Evolutionary conservation across 2,113 vertebrate species (phyloP).

Genomic region (Elaphurus davidianus): DNA sequence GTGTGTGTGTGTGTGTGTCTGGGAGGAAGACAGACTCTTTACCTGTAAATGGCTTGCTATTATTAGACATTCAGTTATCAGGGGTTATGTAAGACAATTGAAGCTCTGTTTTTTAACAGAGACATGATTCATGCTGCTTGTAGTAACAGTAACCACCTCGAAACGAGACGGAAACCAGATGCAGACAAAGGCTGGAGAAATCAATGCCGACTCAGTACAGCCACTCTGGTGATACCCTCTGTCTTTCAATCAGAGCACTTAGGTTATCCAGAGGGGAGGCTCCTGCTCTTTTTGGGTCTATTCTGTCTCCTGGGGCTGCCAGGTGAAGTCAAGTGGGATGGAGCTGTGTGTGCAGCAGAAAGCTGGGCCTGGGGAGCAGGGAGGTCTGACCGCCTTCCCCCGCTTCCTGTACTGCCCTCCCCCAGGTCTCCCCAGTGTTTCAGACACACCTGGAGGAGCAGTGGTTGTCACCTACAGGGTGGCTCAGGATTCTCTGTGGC

Average conservation of each 20-base stretch:
- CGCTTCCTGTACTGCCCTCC: not conserved
- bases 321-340: not conserved
- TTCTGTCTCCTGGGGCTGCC: slow-evolving; percentile 61
- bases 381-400: not conserved
- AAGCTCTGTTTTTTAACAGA: slow-evolving; percentile 87
- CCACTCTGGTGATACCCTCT: slow-evolving; percentile 79
- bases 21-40: slow-evolving; percentile 81
- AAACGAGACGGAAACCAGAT: slow-evolving; percentile 84
- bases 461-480: slow-evolving; percentile 60
- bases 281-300: slow-evolving; percentile 71
- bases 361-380: slow-evolving; percentile 26
- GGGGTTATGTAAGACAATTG: slow-evolving; percentile 86
- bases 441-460: slow-evolving; percentile 52
- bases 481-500: slow-evolving; percentile 68
- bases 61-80: slow-evolving; percentile 84
- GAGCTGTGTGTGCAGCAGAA: not conserved
- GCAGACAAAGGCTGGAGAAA: slow-evolving; percentile 84
- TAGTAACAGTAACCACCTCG: slow-evolving; percentile 86
- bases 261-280: slow-evolving; percentile 73
- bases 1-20: slow-evolving; percentile 59
- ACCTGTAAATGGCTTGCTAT: slow-evolving; percentile 87
- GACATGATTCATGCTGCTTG: slow-evolving; percentile 85
- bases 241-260: slow-evolving; percentile 71
- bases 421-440: not conserved
- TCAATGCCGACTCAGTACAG: slow-evolving; percentile 79